Percentiles rank a stretch among this genome's conserved stretches.
Evolutionary conservation across 1,140 invertebrate species (phyloP).

Genomic region (Planococcus citri): DNA sequence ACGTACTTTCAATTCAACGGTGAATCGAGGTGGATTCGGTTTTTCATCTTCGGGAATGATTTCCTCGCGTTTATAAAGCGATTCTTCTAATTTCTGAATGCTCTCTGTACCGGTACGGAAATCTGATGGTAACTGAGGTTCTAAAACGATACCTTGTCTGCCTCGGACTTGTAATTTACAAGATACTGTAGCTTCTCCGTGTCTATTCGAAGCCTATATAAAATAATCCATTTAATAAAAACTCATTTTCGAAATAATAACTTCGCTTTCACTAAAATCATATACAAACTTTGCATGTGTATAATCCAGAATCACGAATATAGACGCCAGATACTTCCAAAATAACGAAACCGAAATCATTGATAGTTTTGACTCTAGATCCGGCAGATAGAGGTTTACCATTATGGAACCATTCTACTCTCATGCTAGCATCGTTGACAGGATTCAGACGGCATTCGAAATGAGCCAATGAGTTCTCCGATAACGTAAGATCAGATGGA

Average conservation of each 20-base stretch:
- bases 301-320: conserved; percentile 73
- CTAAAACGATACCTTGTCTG: conserved; percentile 73
- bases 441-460: conserved; percentile 82
- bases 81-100: conserved; percentile 80
- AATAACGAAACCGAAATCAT: conserved; percentile 88
- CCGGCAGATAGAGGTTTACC: conserved; percentile 77
- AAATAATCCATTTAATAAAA: conserved; percentile 10
- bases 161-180: conserved; percentile 74
- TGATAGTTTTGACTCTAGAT: conserved; percentile 79
- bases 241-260: neutral
- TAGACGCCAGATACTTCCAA: conserved; percentile 80
- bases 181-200: conserved; percentile 76
- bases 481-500: conserved; percentile 66
- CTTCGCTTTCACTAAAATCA: no score
- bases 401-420: conserved; percentile 94
- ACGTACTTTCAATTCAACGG: conserved; percentile 54
- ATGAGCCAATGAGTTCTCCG: conserved; percentile 80
- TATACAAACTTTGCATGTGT: conserved; percentile 78
- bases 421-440: conserved; percentile 82
- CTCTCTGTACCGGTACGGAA: conserved; percentile 77
- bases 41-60: conserved; percentile 65
- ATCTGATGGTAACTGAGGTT: conserved; percentile 76
- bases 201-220: conserved; percentile 61
- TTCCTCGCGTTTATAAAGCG: conserved; percentile 74
- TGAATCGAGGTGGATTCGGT: conserved; percentile 72